A percentile compares a stretch with the other conserved stretches of the same genome.
These are phyloP conservation scores for Mesoclemmys tuberculata DNA, from an alignment of 2,113 vertebrate genomes.

Conservation along the genomic window DNA sequence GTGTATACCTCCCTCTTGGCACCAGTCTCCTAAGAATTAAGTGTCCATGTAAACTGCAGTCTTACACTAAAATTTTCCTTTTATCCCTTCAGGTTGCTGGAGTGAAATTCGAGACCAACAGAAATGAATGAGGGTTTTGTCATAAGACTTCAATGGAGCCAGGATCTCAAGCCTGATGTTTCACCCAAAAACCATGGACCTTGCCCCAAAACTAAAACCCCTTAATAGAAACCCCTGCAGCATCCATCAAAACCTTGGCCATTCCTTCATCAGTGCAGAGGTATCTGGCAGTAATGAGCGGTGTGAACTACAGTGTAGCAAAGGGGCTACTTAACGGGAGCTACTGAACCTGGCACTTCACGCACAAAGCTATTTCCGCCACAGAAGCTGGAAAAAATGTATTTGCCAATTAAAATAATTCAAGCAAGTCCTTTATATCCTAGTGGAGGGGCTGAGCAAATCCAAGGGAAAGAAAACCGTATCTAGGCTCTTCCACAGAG, in stretches of 20 bases:
- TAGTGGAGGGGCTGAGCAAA: not conserved
- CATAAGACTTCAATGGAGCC: not conserved
- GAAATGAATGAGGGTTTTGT: not conserved
- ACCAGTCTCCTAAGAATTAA: not conserved
- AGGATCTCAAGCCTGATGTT: not conserved
- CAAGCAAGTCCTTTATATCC: constrained; percentile 34
- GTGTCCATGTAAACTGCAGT: not conserved
- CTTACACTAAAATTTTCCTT: not conserved
- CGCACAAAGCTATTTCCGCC: constrained; percentile 54
- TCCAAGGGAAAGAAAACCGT: constrained; percentile 17
- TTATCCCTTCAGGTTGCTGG: not conserved
- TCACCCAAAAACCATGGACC: not conserved
- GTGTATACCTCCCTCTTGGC: not conserved
- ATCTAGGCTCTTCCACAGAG: constrained; percentile 48
- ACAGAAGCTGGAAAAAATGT: constrained; percentile 26
- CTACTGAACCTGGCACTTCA: constrained; percentile 66
- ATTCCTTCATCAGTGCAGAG: not conserved
- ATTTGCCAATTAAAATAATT: constrained; percentile 64
- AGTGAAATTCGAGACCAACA: not conserved
- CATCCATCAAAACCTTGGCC: constrained; percentile 12
- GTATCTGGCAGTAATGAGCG: constrained; percentile 54
- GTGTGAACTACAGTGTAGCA: constrained; percentile 63
- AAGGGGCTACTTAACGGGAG: constrained; percentile 67
- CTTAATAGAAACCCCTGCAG: not conserved
- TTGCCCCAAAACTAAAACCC: not conserved